These are phyloP conservation scores for Ondatra zibethicus DNA, from an alignment of 2,113 vertebrate species.

Conservation along the genomic window DNA sequence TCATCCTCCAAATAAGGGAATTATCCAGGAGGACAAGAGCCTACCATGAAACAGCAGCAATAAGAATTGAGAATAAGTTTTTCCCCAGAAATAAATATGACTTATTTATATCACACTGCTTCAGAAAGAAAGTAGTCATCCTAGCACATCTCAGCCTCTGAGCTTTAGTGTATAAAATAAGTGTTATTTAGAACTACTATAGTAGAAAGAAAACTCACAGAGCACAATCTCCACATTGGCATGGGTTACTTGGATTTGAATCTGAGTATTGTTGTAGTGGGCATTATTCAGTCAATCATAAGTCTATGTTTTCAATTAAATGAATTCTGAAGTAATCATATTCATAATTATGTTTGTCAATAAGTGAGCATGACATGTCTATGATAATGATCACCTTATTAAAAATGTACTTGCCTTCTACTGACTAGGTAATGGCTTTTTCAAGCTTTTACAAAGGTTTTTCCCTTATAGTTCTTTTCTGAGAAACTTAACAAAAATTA, in stretches of 20 bases:
- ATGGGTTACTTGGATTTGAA: not conserved
- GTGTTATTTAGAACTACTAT: not conserved
- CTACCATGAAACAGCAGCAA: not conserved
- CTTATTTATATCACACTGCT: not conserved
- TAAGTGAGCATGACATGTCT: conserved; percentile 31
- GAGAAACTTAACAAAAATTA: conserved; percentile 45
- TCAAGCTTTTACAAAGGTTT: not conserved
- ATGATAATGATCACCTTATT: not conserved
- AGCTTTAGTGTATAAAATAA: not conserved
- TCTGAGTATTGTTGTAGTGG: not conserved
- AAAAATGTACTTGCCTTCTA: not conserved
- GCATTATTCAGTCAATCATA: not conserved
- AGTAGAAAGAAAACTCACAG: not conserved
- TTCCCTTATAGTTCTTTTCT: conserved; percentile 19
- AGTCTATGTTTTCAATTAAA: not conserved
- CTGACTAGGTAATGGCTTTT: not conserved
- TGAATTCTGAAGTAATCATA: not conserved
- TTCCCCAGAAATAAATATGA: not conserved
- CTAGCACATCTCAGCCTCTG: not conserved
- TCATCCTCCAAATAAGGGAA: not conserved
- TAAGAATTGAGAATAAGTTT: not conserved
- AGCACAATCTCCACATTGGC: not conserved
- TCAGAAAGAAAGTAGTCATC: not conserved
- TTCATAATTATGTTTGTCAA: not conserved
- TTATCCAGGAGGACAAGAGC: not conserved